A percentile compares a stretch with the other conserved stretches of the same genome.
Evolutionary conservation across 2,888 invertebrate genomes (phyloP).

Genomic region (Nomada lathburiana): DNA sequence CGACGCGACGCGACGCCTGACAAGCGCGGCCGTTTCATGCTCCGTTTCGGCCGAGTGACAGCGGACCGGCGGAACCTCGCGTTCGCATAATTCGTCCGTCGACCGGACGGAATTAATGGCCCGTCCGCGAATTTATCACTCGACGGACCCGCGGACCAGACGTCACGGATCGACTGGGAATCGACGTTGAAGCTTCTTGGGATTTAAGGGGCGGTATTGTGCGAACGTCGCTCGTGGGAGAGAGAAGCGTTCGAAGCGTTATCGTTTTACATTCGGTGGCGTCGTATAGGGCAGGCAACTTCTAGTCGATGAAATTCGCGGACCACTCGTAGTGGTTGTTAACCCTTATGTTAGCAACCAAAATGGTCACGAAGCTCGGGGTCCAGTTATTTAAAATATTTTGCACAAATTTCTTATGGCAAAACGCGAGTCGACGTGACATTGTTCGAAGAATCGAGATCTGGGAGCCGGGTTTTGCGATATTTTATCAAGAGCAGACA

Average conservation of each 20-base stretch:
- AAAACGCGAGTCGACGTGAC: no score
- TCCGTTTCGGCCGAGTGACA: constrained; percentile 55
- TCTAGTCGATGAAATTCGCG: no score
- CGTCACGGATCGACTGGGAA: not conserved
- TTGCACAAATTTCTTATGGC: no score
- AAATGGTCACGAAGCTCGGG: no score
- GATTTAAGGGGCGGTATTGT: not conserved
- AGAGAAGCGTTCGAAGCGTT: not conserved
- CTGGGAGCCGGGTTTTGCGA: no score
- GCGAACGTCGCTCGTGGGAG: not conserved
- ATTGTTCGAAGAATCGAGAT: no score
- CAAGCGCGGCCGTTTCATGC: constrained; percentile 48
- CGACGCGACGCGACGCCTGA: constrained; percentile 32
- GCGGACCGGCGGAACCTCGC: constrained; percentile 43
- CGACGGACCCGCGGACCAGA: constrained; percentile 19
- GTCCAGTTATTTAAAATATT: no score
- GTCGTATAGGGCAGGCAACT: no score
- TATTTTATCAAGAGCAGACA: no score
- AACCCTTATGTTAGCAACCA: no score
- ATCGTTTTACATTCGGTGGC: no score
- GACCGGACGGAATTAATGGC: constrained; percentile 63
- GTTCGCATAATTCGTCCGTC: constrained; percentile 60
- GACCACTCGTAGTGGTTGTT: not conserved
- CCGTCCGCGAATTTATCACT: constrained; percentile 55
- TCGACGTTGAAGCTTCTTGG: not conserved